Percentiles rank a stretch among this genome's conserved stretches.
Evolutionary conservation across 2,888 invertebrate species (phyloP).

Genomic region (Hydraecia micacea): DNA sequence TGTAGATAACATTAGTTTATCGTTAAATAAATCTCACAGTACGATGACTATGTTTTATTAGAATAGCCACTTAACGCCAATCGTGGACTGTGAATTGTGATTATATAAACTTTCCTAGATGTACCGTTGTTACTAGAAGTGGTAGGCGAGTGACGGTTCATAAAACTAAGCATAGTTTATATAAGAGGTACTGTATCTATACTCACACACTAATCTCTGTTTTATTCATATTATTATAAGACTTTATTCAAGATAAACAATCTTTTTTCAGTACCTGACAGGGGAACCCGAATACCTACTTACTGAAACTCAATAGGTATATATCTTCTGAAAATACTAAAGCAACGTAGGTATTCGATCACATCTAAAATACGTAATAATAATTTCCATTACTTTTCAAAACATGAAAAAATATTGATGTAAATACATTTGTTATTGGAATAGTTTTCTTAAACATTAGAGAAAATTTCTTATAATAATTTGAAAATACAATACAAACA

Average conservation of each 20-base stretch:
- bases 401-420: neutral
- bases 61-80: constrained; percentile 75
- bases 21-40: constrained; percentile 65
- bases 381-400: neutral
- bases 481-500: neutral
- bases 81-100: constrained; percentile 74
- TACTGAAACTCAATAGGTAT: neutral
- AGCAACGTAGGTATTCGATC: neutral
- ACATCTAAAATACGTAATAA: neutral
- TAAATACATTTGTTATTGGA: too few relatives aligned
- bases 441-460: neutral
- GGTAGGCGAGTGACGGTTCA: constrained; percentile 30
- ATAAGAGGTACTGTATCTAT: neutral
- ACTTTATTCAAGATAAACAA: neutral
- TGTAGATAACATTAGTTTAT: constrained; percentile 64
- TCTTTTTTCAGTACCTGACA: neutral
- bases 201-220: constrained; percentile 4
- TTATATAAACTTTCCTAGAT: constrained; percentile 69
- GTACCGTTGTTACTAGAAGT: constrained; percentile 63
- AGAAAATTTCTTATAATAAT: neutral
- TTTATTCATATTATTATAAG: neutral
- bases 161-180: constrained; percentile 12
- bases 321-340: neutral
- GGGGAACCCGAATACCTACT: neutral
- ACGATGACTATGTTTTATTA: constrained; percentile 74